Evolutionary conservation across 2,888 invertebrate genomes (phyloP), one percentile per base, ranked within the genome.

Genomic region (Rhaphigaster nebulosa): DNA sequence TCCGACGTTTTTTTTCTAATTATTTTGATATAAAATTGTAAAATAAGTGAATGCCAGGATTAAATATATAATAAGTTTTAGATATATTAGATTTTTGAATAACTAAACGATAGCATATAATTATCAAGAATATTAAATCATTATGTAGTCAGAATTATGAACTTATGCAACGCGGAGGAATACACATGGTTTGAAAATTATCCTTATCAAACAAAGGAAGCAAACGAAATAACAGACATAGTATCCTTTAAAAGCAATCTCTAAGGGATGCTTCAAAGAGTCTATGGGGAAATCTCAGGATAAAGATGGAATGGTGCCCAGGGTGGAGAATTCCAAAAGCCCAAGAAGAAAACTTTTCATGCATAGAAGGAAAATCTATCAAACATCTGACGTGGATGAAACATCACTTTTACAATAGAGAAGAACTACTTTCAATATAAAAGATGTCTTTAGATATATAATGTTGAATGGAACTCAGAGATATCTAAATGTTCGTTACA

Each of bases 271-370:
- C 70, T 76, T 76, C 38, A 34, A 38, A 76, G 34, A 38, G 70
- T n/a, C 70, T 76, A 38, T 76, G 70, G 70, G 70, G 70, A 76
- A 76, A 76, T 76, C 70, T 76, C 6, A 34, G 38, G 38, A 76
- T 34, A 20, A 76, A 76, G 70, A 76, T 76, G 38, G 70, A 76
- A 76, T 76, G 38, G 34, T 23, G 34, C 5, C 20, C 23, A n/a
- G 20, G 34, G 38, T 6, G 0, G 20, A 10, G 38, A 38, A 76
- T 76, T 34, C 38, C 26, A 23, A 76, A 38, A 29, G 29, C 29
- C 29, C 12, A 26, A 65, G 12, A 65, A 76, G 70, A 76, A 76
- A 76, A 76, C 70, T 38, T 76, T 10, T 76, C 34, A 38, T 38
- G 20, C 38, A 38, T 76, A 76, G 8, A 76, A 38, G 18, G 65